phyloP scores from a whole-genome alignment of 2,113 vertebrate genomes.

The Oreochromis aureus region DNA sequence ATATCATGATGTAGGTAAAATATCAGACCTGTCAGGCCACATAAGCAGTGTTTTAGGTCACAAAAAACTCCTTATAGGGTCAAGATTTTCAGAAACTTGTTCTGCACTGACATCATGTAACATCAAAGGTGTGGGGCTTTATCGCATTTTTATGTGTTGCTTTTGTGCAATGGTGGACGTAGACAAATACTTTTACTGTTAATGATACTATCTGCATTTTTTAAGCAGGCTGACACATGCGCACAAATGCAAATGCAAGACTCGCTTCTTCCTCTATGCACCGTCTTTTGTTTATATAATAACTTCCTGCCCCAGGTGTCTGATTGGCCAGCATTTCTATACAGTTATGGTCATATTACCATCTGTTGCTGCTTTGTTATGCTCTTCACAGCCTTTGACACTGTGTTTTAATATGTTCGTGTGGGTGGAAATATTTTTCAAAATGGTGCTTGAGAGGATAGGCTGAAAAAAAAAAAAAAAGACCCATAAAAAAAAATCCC shows the following conservation, averaged over 20 bases:
- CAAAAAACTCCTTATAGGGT: background rate
- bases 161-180: background rate
- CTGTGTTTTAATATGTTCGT: accelerated
- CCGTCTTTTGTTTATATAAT: background rate
- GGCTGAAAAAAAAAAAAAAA: accelerated
- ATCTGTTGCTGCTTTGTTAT: background rate
- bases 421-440: background rate
- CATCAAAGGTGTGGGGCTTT: background rate
- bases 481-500: accelerated
- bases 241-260: background rate
- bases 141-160: background rate
- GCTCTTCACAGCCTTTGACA: background rate
- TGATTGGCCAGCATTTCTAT: background rate
- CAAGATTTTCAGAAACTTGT: background rate
- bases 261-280: background rate
- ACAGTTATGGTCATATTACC: background rate
- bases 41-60: background rate
- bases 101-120: background rate
- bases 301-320: background rate
- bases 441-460: background rate
- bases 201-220: background rate
- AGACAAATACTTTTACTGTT: background rate
- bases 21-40: background rate
- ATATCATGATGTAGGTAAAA: background rate
- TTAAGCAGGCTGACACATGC: background rate